A percentile compares a stretch with the other conserved stretches of the same genome.
These are phyloP conservation scores for Euthynnus affinis DNA, from an alignment of 2,797 vertebrate genomes.

Conservation along the genomic window DNA sequence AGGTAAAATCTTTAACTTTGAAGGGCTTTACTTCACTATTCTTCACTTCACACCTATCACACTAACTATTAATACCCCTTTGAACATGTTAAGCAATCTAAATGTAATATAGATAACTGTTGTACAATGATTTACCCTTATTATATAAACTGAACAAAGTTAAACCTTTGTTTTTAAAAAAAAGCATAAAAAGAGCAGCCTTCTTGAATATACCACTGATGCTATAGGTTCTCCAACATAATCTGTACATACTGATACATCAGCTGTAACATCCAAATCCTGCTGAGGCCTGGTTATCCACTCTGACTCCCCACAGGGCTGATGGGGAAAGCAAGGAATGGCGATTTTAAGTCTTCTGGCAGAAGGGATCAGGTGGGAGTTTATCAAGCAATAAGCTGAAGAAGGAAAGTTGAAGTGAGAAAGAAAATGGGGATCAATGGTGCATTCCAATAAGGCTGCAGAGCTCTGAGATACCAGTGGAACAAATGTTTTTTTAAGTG, in stretches of 20 bases:
- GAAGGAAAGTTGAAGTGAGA: slow-evolving; percentile 41
- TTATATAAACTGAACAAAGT: not conserved
- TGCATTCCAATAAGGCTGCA: slow-evolving; percentile 45
- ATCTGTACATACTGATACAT: not conserved
- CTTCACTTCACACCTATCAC: no score
- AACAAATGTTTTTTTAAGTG: slow-evolving; percentile 73
- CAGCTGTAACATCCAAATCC: not conserved
- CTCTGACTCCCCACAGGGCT: not conserved
- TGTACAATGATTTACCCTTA: no score
- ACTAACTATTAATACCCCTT: no score
- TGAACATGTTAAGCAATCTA: no score
- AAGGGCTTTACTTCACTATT: no score
- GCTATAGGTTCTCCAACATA: not conserved
- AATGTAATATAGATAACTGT: no score
- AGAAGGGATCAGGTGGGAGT: slow-evolving; percentile 51
- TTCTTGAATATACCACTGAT: not conserved
- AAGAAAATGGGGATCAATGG: slow-evolving; percentile 48
- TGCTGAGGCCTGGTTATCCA: not conserved
- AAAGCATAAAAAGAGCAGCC: not conserved
- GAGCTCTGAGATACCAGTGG: slow-evolving; percentile 44
- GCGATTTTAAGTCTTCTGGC: slow-evolving; percentile 22
- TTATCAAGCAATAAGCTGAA: slow-evolving; percentile 43
- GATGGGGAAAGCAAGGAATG: slow-evolving; percentile 26
- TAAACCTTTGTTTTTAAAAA: not conserved
- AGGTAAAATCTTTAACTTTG: no score